Percentiles rank a stretch among this genome's conserved stretches.
Conservation (phyloP, 2,797 vertebrate species). For the Anas bahamensis region DNA sequence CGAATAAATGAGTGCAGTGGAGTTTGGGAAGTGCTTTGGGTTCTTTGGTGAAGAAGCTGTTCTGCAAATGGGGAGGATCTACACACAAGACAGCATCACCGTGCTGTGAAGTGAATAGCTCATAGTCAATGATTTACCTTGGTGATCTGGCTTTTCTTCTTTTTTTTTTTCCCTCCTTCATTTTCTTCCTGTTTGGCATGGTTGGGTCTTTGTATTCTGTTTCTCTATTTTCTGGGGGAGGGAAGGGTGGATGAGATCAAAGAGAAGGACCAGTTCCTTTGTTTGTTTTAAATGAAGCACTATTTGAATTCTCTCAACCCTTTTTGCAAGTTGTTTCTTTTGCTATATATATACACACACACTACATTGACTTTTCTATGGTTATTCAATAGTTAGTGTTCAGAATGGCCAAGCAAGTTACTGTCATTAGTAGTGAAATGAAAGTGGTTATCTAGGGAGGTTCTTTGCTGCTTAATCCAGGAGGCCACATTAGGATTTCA, state of each 20-base stretch:
- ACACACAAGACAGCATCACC: not conserved
- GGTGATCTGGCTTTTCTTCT: not conserved
- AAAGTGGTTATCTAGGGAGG: not conserved
- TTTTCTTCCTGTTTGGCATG: not conserved
- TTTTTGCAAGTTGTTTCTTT: not conserved
- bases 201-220: not conserved
- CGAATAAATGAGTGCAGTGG: not conserved
- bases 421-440: not conserved
- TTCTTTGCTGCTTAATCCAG: not conserved
- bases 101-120: not conserved
- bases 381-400: not conserved
- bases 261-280: not conserved
- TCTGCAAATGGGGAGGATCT: not conserved
- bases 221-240: not conserved
- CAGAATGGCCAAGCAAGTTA: not conserved
- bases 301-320: not conserved
- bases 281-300: not conserved
- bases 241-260: not conserved
- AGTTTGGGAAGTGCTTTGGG: not conserved
- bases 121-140: not conserved
- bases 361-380: not conserved
- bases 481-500: not conserved
- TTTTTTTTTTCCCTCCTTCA: not conserved
- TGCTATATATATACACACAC: not conserved
- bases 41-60: not conserved